phyloP scores from a whole-genome alignment of 2,888 invertebrate species.

The Heliconius sara region DNA sequence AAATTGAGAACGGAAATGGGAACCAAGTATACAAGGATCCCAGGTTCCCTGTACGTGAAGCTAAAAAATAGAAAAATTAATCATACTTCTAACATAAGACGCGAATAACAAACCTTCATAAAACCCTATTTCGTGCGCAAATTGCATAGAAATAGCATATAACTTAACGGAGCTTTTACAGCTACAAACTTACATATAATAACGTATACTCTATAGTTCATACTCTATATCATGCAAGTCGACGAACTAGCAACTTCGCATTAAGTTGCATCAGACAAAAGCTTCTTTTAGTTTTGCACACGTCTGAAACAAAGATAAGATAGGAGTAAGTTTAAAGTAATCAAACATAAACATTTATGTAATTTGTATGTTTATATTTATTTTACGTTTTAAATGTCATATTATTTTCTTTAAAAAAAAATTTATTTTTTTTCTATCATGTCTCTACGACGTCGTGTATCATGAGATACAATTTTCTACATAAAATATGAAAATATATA shows the following conservation, averaged over 20 bases:
- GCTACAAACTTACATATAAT: background rate
- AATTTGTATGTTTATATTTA: background rate
- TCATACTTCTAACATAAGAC: background rate
- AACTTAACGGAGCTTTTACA: conserved; percentile 13
- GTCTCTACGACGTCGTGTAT: too few species aligned
- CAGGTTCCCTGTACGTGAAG: too few species aligned
- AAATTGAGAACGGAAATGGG: too few species aligned
- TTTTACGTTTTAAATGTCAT: too few species aligned
- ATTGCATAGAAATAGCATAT: background rate
- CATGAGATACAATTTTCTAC: too few species aligned
- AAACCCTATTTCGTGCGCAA: background rate
- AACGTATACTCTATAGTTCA: background rate
- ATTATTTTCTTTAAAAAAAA: too few species aligned
- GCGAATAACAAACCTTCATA: background rate
- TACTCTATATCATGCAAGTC: background rate
- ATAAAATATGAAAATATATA: too few species aligned
- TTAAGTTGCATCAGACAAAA: conserved; percentile 15
- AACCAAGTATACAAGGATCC: too few species aligned
- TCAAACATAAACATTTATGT: background rate
- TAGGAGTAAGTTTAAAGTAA: background rate
- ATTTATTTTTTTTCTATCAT: too few species aligned
- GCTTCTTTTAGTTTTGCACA: conserved; percentile 1
- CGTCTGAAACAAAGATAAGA: background rate
- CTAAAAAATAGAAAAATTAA: too few species aligned
- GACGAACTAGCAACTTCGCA: background rate